Conservation (phyloP, 2,797 vertebrate genomes). For the Scyliorhinus canicula region DNA sequence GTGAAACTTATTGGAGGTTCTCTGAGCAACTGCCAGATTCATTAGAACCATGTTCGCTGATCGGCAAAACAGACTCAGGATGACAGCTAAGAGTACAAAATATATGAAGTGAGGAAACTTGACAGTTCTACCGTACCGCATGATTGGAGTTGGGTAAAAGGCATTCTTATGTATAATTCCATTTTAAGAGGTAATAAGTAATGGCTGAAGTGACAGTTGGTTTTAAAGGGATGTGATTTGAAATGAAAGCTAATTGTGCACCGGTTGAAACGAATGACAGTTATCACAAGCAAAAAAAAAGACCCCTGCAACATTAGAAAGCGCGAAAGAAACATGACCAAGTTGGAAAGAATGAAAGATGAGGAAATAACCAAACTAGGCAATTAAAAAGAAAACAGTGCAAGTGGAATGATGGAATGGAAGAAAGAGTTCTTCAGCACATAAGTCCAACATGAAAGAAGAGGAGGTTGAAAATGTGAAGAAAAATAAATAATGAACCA, state of each 20-base stretch:
- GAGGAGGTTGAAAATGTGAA: neutral
- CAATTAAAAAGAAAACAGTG: neutral
- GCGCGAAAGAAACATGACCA: neutral
- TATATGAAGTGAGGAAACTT: neutral
- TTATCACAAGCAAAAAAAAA: neutral
- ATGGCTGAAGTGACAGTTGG: neutral
- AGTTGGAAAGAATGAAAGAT: neutral
- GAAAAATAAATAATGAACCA: neutral
- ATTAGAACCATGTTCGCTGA: neutral
- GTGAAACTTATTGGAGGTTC: neutral
- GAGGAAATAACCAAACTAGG: neutral
- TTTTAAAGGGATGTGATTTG: neutral
- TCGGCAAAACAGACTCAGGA: neutral
- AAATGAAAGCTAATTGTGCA: neutral
- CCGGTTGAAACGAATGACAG: neutral
- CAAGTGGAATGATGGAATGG: neutral
- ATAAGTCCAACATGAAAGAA: neutral
- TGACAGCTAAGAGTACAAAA: slow-evolving; percentile 13
- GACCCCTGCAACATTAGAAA: neutral
- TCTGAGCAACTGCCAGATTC: neutral
- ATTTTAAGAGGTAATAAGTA: slow-evolving; percentile 8
- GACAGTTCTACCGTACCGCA: neutral
- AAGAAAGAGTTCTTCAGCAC: neutral
- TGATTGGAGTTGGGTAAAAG: neutral
- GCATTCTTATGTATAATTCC: neutral